Conservation (phyloP, 2,888 invertebrate genomes). For the Drosophila neonasuta region DNA sequence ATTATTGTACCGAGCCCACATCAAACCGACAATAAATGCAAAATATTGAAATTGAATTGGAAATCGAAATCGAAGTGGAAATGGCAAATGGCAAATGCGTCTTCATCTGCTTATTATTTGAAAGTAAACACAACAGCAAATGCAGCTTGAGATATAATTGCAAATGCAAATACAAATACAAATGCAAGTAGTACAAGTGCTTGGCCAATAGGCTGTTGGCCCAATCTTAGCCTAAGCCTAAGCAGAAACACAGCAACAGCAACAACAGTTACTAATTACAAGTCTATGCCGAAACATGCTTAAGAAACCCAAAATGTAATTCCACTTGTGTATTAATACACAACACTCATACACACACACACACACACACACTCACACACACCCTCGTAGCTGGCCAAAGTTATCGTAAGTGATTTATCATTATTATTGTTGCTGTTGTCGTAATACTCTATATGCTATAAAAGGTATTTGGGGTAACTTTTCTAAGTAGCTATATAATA, state of each 20-base stretch:
- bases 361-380: constrained; percentile 21
- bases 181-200: constrained; percentile 4
- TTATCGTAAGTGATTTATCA: constrained; percentile 71
- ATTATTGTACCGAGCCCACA: constrained; percentile 1
- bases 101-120: constrained; percentile 7
- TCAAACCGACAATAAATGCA: background rate
- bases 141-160: background rate
- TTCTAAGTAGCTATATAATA: background rate
- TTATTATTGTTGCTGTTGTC: constrained; percentile 45
- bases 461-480: constrained; percentile 1
- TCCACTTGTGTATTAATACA: constrained; percentile 73
- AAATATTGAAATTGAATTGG: background rate
- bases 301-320: constrained; percentile 65
- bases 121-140: constrained; percentile 11
- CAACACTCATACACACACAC: constrained; percentile 23
- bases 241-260: constrained; percentile 21
- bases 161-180: constrained; percentile 1
- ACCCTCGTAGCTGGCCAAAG: constrained; percentile 36
- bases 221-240: constrained; percentile 24
- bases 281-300: constrained; percentile 52
- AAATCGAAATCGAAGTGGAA: constrained; percentile 6
- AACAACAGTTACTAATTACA: constrained; percentile 47
- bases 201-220: constrained; percentile 4
- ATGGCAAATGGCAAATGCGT: constrained; percentile 10
- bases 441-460: constrained; percentile 21